Conservation (phyloP, 2,888 invertebrate genomes). For the Tipula helvola region DNA sequence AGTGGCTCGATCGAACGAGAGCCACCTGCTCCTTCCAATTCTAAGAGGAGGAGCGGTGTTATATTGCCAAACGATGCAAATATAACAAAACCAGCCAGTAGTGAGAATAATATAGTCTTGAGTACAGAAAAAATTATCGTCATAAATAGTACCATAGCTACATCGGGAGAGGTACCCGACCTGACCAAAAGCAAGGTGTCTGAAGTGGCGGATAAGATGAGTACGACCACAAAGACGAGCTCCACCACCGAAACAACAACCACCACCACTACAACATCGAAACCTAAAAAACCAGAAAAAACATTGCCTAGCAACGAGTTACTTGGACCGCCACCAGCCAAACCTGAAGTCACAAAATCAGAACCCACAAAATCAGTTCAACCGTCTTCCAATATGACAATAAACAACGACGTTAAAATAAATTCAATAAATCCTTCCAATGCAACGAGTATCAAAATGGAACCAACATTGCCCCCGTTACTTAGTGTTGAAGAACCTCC, state of each 20-base stretch:
- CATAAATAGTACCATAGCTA: neutral
- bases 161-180: neutral
- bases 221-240: constrained; percentile 19
- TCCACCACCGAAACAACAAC: constrained; percentile 22
- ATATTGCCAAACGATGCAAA: neutral
- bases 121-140: neutral
- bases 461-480: neutral
- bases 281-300: constrained; percentile 40
- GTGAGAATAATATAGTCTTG: neutral
- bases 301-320: constrained; percentile 37
- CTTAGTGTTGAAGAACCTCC: constrained; percentile 17
- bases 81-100: neutral
- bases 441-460: neutral
- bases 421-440: neutral
- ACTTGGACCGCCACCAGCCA: constrained; percentile 13
- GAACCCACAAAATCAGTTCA: neutral
- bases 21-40: neutral
- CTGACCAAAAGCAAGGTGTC: neutral
- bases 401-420: neutral
- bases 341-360: neutral
- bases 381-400: neutral
- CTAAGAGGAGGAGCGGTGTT: neutral
- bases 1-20: neutral
- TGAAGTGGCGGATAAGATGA: too few species aligned
- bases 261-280: constrained; percentile 27